Evolutionary conservation across 2,888 invertebrate genomes (phyloP), one percentile per base, ranked within the genome.

Genomic region (Andrena chrysosceles): DNA sequence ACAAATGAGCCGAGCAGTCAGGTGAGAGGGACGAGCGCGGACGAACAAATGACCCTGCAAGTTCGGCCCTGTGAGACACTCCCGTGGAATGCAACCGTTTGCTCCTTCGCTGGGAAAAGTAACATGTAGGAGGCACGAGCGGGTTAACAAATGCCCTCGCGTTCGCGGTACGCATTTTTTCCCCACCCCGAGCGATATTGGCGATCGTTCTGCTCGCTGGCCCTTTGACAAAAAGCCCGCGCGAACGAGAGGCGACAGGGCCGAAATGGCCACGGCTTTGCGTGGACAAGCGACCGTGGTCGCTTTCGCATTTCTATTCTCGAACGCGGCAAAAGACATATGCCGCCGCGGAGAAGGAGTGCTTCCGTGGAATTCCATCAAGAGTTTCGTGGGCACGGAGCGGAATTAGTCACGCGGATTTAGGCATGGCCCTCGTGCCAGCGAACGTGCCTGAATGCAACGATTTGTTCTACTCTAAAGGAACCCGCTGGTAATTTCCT

Each of bases 401-500:
- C 54, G 59, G 64, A 81, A 87, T 87, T 86, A 81, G 88, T 87
- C 81, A 87, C 84, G 77, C 85, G 68, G 85, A 83, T 85, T 83
- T 78, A 64, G 75, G 68, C 74, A 60, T 33, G 70, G 48, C 71
- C 63, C 83, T 75, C 67, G 77, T 63, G 75, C 80, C 69, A 67
- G 59, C 31, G 35, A 52, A 26, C 42, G 10, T 7, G 54, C 31
- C 54, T 13, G 23, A 54, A 60, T 42, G 77, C 63, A 67, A 52
- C 82, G 80, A 85, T 85, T 85, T 81, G 86, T 83, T 85, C 86
- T 75, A 77, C 62, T 16, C 42, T 70, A 68, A 23, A 2, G 42
- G 29, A 64, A 54, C 64, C 16, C 26, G 52, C 52, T 20, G 6
- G 23, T 23, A 42, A 66, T 75, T 81, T 81, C 74, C 73, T 67